Evolutionary conservation across 2,113 vertebrate genomes (phyloP), one percentile per base, ranked within the genome.

Genomic region (Epinephelus lanceolatus): DNA sequence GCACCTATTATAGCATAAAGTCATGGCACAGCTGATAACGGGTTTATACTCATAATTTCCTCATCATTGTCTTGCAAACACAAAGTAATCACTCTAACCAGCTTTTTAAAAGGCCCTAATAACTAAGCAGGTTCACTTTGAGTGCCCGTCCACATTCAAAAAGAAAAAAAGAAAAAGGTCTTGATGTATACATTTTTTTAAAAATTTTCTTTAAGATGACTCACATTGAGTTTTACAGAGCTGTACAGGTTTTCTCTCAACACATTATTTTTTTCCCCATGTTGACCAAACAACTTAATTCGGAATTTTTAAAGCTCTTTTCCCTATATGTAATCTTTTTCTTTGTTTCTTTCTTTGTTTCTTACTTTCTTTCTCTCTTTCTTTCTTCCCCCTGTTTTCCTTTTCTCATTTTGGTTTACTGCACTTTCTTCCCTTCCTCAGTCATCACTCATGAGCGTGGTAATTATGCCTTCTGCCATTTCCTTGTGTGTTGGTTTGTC

Each of bases 391-490:
- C 92, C 73, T 63, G 84, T 90, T 78, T 82, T 95, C 95, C 79
- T 93, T 95, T 91, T 89, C 94, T 96, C 94, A 92, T 94, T 93
- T 95, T 96, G 89, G 85, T 96, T 95, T 95, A 95, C 95, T 96
- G 94, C 96, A 88, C 95, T 94, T 93, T 96, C 94, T 89, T 95
- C 95, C 95, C 90, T 95, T 95, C 95, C 95, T 96, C 97, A 98
- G 97, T 96, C 97, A 96, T 97, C 96, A 96, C 94, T 96, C 96
- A 97, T 97, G 97, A 98, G 94, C 96, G 94, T 96, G 97, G 97
- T 98, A 98, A 98, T 97, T 98, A 98, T 97, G 91, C 93, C 94
- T 95, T 96, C 83, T 96, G 95, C 91, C 93, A 95, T 95, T 95
- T 95, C 88, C 94, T 94, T 94, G 81, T 94, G 85, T 92, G 91